These are phyloP conservation scores for Scotopteryx bipunctaria DNA, from an alignment of 2,888 invertebrate species.

Conservation along the genomic window DNA sequence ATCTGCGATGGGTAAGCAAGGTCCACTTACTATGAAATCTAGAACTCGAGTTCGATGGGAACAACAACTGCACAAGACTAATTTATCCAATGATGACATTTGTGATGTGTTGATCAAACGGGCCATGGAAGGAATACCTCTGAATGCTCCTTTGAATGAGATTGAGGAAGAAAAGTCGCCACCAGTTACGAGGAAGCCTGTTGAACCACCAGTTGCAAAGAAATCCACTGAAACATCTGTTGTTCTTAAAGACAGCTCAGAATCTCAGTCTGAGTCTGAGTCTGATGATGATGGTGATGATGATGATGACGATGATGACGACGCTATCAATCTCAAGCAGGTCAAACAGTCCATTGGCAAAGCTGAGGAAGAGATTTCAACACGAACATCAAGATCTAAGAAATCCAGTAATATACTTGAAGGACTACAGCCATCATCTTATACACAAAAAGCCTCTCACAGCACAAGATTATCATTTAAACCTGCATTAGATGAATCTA, in stretches of 20 bases:
- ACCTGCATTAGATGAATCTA: conserved; percentile 2
- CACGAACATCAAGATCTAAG: conserved; percentile 24
- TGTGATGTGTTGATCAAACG: conserved; percentile 76
- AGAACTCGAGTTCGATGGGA: conserved; percentile 69
- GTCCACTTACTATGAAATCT: conserved; percentile 51
- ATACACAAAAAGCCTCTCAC: conserved; percentile 15
- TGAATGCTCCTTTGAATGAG: conserved; percentile 38
- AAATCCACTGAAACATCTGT: too few species aligned
- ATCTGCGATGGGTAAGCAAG: conserved; percentile 55
- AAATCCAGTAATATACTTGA: conserved; percentile 16
- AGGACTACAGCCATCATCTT: conserved; percentile 2
- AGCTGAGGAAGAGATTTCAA: conserved; percentile 37
- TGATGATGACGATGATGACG: conserved; percentile 29
- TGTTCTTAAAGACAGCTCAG: conserved; percentile 15
- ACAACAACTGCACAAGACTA: conserved; percentile 67
- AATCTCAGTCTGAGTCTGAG: conserved; percentile 16
- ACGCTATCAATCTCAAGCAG: conserved; percentile 44
- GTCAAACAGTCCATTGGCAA: conserved; percentile 42
- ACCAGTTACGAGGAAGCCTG: conserved; percentile 34
- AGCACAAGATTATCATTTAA: conserved; percentile 29
- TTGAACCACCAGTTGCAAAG: conserved; percentile 28
- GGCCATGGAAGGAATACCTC: conserved; percentile 71
- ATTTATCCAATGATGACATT: conserved; percentile 75
- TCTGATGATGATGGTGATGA: conserved; percentile 30
- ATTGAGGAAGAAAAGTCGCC: conserved; percentile 35